Evolutionary conservation across 2,888 invertebrate genomes (phyloP).

Genomic region (Gnatocerus cornutus): DNA sequence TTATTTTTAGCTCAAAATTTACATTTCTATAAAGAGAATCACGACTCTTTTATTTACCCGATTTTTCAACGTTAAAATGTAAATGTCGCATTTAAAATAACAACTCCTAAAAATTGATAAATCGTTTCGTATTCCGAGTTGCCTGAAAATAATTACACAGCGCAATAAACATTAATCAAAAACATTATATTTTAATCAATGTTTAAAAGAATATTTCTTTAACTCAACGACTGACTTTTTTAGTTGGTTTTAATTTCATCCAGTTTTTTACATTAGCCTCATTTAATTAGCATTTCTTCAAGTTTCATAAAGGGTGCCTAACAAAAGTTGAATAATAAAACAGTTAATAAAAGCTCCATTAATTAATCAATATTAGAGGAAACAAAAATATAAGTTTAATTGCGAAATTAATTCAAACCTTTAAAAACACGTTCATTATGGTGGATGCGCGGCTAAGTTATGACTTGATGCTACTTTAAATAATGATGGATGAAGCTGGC

Average conservation of each 20-base stretch:
- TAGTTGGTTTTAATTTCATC: no score
- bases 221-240: no score
- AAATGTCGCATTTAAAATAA: conserved; percentile 42
- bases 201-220: not conserved
- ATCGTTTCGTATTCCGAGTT: conserved; percentile 18
- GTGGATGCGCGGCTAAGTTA: conserved; percentile 20
- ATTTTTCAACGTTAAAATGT: conserved; percentile 43
- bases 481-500: conserved; percentile 2
- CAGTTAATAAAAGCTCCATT: conserved; percentile 14
- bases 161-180: conserved; percentile 19
- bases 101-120: conserved; percentile 42
- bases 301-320: conserved; percentile 1
- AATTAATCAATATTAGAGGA: conserved; percentile 19
- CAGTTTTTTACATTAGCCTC: not conserved
- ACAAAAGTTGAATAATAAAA: conserved; percentile 13
- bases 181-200: conserved; percentile 7
- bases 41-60: conserved; percentile 38
- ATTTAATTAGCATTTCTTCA: conserved; percentile 11
- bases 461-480: conserved; percentile 23
- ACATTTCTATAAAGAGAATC: conserved; percentile 45
- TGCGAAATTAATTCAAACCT: conserved; percentile 7
- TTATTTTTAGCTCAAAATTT: conserved; percentile 46
- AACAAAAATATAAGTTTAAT: conserved; percentile 7
- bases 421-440: conserved; percentile 6
- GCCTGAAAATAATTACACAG: conserved; percentile 10